Conservation (phyloP, 2,113 vertebrate species). For the Dicrurus megarhynchus region DNA sequence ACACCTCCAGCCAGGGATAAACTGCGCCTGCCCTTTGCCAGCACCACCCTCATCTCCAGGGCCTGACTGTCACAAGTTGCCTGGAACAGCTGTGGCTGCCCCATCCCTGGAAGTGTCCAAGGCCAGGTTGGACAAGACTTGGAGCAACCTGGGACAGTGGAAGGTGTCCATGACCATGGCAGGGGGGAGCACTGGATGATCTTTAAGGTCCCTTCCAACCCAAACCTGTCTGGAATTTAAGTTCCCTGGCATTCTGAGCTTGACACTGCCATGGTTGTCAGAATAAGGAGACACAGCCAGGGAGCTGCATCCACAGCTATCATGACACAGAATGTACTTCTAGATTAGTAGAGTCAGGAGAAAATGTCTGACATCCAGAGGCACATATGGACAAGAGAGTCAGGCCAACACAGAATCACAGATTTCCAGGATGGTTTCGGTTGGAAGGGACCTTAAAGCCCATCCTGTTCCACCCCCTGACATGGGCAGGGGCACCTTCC, state of each 20-base stretch:
- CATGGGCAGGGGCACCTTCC: neutral
- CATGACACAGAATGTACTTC: neutral
- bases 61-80: neutral
- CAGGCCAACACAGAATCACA: neutral
- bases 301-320: neutral
- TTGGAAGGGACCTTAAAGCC: neutral
- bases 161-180: neutral
- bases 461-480: neutral
- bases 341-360: neutral
- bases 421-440: neutral
- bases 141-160: neutral
- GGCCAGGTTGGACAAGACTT: accelerated
- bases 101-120: neutral
- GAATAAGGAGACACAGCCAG: neutral
- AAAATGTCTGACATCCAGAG: neutral
- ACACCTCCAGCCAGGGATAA: neutral
- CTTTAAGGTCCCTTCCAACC: neutral
- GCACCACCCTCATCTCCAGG: neutral
- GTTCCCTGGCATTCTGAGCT: neutral
- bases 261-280: neutral
- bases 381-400: accelerated
- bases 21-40: neutral
- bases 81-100: neutral
- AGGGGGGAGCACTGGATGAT: neutral
- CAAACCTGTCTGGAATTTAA: neutral